phyloP scores from a whole-genome alignment of 92 coral and sea anemone species.

The Epizoanthus rinbou region DNA sequence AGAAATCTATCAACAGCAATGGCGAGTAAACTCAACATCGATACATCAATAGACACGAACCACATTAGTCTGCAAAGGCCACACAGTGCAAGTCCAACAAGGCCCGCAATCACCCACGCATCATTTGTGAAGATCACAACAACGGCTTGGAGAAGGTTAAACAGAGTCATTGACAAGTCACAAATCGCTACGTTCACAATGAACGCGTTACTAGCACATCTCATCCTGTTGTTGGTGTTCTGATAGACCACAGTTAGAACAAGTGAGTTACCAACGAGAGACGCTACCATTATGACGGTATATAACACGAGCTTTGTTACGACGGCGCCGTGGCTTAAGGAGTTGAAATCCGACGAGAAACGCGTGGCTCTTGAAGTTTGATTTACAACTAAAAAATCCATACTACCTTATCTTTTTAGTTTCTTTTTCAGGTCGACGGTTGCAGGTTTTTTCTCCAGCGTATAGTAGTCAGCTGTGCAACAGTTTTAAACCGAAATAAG shows the following conservation, averaged over 20 bases:
- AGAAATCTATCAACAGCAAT: constrained; percentile 32
- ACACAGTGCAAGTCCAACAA: constrained; percentile 16
- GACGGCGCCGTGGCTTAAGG: background rate
- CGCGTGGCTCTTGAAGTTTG: background rate
- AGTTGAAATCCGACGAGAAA: background rate
- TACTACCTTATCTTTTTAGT: background rate
- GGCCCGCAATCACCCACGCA: constrained; percentile 4
- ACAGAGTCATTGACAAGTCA: constrained; percentile 40
- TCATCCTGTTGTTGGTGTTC: constrained; percentile 34
- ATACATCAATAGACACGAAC: constrained; percentile 37
- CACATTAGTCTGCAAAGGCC: constrained; percentile 26
- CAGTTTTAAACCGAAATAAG: background rate
- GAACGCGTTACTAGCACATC: constrained; percentile 29
- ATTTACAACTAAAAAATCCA: background rate
- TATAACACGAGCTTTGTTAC: constrained; percentile 4
- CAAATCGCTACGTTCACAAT: constrained; percentile 30
- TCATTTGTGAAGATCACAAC: constrained; percentile 29
- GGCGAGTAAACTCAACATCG: constrained; percentile 26
- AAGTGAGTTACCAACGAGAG: constrained; percentile 35
- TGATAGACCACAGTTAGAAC: constrained; percentile 23
- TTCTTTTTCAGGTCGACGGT: background rate
- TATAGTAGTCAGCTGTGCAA: background rate
- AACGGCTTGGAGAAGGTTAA: constrained; percentile 37
- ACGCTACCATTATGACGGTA: background rate
- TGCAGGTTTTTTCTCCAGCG: too few species aligned